phyloP scores from a whole-genome alignment of 35 echinoderm and acorn worm genomes.

The Ptychodera flava region DNA sequence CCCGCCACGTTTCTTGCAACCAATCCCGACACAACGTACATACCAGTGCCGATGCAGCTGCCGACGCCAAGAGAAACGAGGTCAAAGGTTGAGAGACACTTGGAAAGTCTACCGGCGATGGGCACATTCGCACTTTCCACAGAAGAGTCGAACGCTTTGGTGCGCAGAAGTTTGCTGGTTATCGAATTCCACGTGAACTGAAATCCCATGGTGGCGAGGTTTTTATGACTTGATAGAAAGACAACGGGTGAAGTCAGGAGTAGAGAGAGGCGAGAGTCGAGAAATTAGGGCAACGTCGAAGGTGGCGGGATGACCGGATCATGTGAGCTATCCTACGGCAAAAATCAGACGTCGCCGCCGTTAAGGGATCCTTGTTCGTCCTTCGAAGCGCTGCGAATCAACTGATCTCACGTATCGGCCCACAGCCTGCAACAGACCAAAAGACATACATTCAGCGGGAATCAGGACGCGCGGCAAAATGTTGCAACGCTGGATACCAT shows the following conservation, averaged over 20 bases:
- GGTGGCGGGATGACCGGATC: not conserved
- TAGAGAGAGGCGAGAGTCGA: not conserved
- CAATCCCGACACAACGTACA: conserved; percentile 97
- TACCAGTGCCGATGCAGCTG: conserved; percentile 96
- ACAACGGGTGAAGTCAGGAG: not conserved
- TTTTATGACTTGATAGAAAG: not conserved
- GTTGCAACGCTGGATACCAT: too few relatives aligned
- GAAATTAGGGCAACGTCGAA: not conserved
- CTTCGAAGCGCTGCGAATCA: too few relatives aligned
- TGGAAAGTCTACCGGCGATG: conserved; percentile 67
- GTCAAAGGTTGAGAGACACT: conserved; percentile 85
- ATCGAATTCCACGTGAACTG: not conserved
- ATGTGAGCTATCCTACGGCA: too few relatives aligned
- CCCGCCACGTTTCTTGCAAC: conserved; percentile 91
- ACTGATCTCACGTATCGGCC: too few relatives aligned
- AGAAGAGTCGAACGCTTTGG: not conserved
- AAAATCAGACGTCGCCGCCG: not conserved
- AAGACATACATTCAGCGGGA: too few relatives aligned
- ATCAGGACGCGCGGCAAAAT: too few relatives aligned
- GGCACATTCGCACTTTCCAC: conserved; percentile 8
- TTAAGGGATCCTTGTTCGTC: not conserved
- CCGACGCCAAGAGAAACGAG: conserved; percentile 88
- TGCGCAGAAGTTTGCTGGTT: not conserved
- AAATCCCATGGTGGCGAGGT: not conserved
- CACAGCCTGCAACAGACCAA: too few relatives aligned